Conservation (phyloP, 92 coral and sea anemone species). For the Zoanthus solanderi region DNA sequence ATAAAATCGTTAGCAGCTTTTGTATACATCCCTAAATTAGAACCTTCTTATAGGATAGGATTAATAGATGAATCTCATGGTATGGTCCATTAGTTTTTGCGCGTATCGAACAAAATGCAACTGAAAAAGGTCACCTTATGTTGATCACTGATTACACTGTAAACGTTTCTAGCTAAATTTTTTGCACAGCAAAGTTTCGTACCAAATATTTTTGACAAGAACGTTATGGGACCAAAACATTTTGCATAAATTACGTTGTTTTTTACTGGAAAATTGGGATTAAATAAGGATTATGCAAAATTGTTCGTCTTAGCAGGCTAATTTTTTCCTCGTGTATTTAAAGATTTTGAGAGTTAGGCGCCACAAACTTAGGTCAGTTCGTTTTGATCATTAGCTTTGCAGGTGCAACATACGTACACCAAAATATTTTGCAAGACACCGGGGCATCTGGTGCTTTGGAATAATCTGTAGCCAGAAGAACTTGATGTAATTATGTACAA, state of each 20-base stretch:
- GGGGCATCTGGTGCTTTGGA: not conserved
- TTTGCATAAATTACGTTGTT: not conserved
- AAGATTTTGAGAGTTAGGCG: not conserved
- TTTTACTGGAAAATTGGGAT: not conserved
- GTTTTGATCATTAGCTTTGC: not conserved
- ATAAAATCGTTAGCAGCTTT: constrained; percentile 15
- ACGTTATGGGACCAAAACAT: not conserved
- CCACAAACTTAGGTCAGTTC: not conserved
- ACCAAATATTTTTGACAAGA: not conserved
- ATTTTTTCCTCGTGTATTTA: not conserved
- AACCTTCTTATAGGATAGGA: constrained; percentile 25
- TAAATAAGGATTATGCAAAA: not conserved
- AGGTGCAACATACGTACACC: not conserved
- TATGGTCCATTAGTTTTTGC: constrained; percentile 22
- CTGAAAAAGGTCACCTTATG: not conserved
- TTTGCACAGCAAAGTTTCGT: not conserved
- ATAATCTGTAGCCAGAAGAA: not conserved
- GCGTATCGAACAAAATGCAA: not conserved
- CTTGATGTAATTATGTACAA: not conserved
- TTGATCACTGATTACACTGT: not conserved
- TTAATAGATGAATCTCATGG: constrained; percentile 11
- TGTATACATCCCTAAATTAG: constrained; percentile 21
- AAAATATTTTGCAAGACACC: not conserved
- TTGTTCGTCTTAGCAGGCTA: not conserved
- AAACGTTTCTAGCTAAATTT: not conserved